phyloP scores from a whole-genome alignment of 2,113 vertebrate species.

The Passer domesticus region DNA sequence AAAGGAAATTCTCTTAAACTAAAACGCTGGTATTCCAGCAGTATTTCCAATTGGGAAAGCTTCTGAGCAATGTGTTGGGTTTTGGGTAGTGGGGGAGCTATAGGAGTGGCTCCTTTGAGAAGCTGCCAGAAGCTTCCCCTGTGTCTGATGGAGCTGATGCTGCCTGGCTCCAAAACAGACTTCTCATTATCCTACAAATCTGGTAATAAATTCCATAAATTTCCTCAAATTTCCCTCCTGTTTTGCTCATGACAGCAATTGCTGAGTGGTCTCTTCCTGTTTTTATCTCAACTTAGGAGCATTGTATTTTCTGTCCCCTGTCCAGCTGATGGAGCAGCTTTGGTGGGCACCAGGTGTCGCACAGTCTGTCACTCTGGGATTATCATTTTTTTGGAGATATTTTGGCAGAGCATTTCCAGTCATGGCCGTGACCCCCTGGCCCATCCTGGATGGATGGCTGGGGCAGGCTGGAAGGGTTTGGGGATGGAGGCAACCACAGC shows the following conservation, averaged over 20 bases:
- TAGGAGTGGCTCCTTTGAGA: neutral
- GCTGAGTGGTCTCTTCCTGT: neutral
- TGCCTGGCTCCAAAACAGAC: neutral
- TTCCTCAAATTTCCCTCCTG: neutral
- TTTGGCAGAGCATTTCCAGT: neutral
- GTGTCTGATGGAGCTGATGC: neutral
- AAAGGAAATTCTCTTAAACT: neutral
- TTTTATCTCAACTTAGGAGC: neutral
- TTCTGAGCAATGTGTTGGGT: neutral
- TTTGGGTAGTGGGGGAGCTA: neutral
- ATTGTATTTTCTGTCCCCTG: neutral
- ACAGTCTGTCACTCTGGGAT: neutral
- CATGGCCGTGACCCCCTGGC: accelerated
- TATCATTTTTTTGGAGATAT: neutral
- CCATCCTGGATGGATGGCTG: no score
- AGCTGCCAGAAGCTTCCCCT: neutral
- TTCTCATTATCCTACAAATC: neutral
- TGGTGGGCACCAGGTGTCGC: neutral
- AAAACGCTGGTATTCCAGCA: neutral
- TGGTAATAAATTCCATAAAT: neutral
- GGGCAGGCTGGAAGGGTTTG: neutral
- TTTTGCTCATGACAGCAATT: neutral
- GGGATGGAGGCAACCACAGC: neutral
- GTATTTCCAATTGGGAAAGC: neutral
- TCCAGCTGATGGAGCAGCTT: neutral